phyloP scores from a whole-genome alignment of 2,797 vertebrate species.

The Rhynchonycteris naso region DNA sequence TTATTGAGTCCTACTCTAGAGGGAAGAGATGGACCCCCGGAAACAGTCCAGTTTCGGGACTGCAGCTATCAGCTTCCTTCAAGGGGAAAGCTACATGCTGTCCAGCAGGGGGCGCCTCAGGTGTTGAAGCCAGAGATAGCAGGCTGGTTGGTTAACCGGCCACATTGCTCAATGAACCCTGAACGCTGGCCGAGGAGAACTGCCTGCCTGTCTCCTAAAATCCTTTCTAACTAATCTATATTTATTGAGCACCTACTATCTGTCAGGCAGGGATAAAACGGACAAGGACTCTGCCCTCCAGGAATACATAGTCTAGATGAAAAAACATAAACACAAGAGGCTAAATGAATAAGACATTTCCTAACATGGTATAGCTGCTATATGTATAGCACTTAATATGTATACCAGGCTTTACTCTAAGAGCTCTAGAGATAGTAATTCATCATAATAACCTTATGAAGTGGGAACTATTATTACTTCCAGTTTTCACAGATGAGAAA shows the following conservation, averaged over 20 bases:
- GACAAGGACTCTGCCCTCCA: neutral
- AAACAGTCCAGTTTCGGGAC: rapidly evolving
- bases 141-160: rapidly evolving
- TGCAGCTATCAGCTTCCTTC: neutral
- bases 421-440: neutral
- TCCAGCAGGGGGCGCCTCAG: neutral
- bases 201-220: neutral
- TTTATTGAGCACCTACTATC: neutral
- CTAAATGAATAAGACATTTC: neutral
- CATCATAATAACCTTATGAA: neutral
- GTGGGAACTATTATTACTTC: neutral
- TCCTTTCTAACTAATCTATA: neutral
- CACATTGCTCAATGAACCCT: neutral
- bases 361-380: neutral
- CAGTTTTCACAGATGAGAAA: neutral
- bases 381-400: neutral
- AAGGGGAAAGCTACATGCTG: neutral
- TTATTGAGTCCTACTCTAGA: neutral
- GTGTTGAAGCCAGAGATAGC: neutral
- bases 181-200: neutral
- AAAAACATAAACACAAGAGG: neutral
- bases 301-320: neutral
- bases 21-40: neutral
- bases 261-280: neutral
- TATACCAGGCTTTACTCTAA: neutral